Evolutionary conservation across 1,140 invertebrate species (phyloP).

Genomic region (Artemia franciscana): DNA sequence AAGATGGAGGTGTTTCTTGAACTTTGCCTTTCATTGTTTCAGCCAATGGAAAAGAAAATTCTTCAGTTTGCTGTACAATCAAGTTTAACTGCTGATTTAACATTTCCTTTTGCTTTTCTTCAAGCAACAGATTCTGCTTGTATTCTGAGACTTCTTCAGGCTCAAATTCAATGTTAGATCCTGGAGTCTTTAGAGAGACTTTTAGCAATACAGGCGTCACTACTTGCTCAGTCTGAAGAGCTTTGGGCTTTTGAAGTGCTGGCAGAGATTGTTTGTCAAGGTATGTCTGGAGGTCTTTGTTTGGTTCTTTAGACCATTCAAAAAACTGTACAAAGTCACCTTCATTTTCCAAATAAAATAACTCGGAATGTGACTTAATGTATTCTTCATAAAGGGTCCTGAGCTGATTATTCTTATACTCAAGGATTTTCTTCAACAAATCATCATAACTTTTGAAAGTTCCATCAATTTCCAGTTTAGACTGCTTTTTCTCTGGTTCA

Average conservation of each 20-base stretch:
- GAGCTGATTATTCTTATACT: background rate
- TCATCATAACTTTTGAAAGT: background rate
- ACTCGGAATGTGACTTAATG: background rate
- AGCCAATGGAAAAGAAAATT: constrained; percentile 73
- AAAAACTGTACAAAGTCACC: background rate
- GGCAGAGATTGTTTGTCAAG: background rate
- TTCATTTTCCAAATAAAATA: background rate
- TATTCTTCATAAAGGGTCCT: background rate
- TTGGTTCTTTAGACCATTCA: background rate
- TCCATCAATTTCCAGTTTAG: background rate
- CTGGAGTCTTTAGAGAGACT: background rate
- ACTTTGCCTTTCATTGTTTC: constrained; percentile 32
- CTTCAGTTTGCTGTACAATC: constrained; percentile 95
- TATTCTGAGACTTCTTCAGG: constrained; percentile 92
- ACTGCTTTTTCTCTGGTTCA: background rate
- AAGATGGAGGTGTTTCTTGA: background rate
- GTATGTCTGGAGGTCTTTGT: background rate
- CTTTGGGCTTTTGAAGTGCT: background rate
- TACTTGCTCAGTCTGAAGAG: background rate
- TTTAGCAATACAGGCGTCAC: background rate
- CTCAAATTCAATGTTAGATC: background rate
- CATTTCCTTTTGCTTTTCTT: constrained; percentile 83
- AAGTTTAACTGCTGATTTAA: constrained; percentile 92
- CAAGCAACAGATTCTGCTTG: constrained; percentile 71
- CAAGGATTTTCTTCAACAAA: background rate